These are phyloP conservation scores for Drosophila funebris DNA, from an alignment of 1,140 invertebrate genomes.

Conservation along the genomic window DNA sequence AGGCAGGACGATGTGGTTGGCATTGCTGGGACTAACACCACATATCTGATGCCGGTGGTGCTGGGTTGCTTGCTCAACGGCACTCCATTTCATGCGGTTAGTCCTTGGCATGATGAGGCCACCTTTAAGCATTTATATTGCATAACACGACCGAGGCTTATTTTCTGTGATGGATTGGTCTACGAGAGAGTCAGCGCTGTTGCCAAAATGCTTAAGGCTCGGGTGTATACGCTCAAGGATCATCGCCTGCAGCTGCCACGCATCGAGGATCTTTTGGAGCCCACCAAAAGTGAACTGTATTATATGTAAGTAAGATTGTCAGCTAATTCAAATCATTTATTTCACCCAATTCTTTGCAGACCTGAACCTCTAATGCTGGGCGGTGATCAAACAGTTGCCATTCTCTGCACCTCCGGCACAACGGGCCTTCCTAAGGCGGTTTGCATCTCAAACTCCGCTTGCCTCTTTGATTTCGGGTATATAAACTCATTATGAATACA, in stretches of 20 bases:
- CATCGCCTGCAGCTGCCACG: constrained; percentile 61
- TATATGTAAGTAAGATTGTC: constrained; percentile 58
- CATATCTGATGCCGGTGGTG: constrained; percentile 76
- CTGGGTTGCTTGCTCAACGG: constrained; percentile 76
- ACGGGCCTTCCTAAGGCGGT: constrained; percentile 92
- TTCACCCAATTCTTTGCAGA: constrained; percentile 32
- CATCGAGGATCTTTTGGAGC: constrained; percentile 73
- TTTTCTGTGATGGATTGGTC: constrained; percentile 75
- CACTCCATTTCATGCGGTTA: constrained; percentile 74
- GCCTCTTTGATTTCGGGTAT: constrained; percentile 77
- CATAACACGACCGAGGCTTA: constrained; percentile 70
- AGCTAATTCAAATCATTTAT: not conserved
- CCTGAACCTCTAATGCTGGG: constrained; percentile 66
- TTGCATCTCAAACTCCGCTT: constrained; percentile 87
- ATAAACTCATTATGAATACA: not conserved
- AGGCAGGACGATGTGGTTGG: constrained; percentile 79
- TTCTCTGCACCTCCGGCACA: constrained; percentile 88
- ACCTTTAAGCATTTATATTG: constrained; percentile 77
- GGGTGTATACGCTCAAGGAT: constrained; percentile 72
- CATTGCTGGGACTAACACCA: constrained; percentile 69
- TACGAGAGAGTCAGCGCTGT: constrained; percentile 59
- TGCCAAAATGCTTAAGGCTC: constrained; percentile 64
- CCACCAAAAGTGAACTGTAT: constrained; percentile 64
- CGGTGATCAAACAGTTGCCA: constrained; percentile 74
- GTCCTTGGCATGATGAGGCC: constrained; percentile 69